Percentiles rank a stretch among this genome's conserved stretches.
These are phyloP conservation scores for Athalia circularis DNA, from an alignment of 2,888 invertebrate species.

Conservation along the genomic window DNA sequence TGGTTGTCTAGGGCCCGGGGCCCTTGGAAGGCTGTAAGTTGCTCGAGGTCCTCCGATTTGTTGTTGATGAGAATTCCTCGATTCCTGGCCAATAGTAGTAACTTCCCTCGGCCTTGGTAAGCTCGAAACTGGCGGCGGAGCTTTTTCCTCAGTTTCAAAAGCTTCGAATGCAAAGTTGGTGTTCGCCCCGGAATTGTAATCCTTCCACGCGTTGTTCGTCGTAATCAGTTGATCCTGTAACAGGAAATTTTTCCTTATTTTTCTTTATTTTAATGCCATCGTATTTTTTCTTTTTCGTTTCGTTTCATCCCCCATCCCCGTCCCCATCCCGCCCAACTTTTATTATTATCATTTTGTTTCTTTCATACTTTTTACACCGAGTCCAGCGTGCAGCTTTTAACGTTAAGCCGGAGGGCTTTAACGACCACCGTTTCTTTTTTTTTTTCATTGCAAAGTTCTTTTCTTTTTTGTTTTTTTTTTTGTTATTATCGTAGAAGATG, in stretches of 20 bases:
- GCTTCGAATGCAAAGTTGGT: conserved; percentile 95
- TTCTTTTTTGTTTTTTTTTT: background rate
- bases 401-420: conserved; percentile 11
- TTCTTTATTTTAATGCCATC: background rate
- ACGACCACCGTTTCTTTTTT: background rate
- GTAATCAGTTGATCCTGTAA: conserved; percentile 88
- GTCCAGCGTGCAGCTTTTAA: background rate
- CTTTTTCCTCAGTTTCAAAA: conserved; percentile 88
- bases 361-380: too few relatives aligned
- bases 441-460: too few relatives aligned
- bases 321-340: too few relatives aligned
- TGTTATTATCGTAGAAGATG: conserved; percentile 1
- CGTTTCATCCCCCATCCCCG: background rate
- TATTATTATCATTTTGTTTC: too few relatives aligned
- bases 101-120: conserved; percentile 67
- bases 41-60: conserved; percentile 75
- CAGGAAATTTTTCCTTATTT: conserved; percentile 43
- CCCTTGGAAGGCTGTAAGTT: conserved; percentile 86
- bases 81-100: conserved; percentile 79
- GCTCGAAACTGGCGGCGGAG: conserved; percentile 69
- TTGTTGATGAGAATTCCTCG: conserved; percentile 71
- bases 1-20: conserved; percentile 75
- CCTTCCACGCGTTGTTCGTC: conserved; percentile 89
- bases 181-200: conserved; percentile 85
- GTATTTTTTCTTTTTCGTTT: background rate